These are phyloP conservation scores for Pilophorus perplexus DNA, from an alignment of 2,888 invertebrate species.

Conservation along the genomic window DNA sequence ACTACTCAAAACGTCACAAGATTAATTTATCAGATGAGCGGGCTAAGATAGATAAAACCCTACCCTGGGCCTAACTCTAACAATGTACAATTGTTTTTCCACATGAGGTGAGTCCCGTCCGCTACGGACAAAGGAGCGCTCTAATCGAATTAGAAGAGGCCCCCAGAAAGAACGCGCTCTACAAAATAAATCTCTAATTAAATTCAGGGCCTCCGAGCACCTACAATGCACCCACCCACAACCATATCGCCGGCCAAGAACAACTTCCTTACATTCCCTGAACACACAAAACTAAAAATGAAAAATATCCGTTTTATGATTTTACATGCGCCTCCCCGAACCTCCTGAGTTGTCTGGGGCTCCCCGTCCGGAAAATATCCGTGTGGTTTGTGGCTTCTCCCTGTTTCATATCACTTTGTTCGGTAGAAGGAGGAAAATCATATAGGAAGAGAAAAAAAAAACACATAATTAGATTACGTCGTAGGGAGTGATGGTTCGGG, in stretches of 20 bases:
- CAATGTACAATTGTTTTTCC: slow-evolving; percentile 43
- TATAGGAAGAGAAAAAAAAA: too few species aligned
- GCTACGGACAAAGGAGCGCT: slow-evolving; percentile 14
- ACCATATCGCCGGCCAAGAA: neutral
- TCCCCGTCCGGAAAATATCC: too few species aligned
- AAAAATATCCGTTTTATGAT: slow-evolving; percentile 31
- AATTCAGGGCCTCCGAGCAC: slow-evolving; percentile 40
- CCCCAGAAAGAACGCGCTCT: slow-evolving; percentile 22
- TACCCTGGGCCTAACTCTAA: slow-evolving; percentile 31
- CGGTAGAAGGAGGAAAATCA: too few species aligned
- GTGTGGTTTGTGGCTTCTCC: neutral
- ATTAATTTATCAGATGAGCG: slow-evolving; percentile 40
- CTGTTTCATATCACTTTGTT: too few species aligned
- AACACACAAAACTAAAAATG: slow-evolving; percentile 35
- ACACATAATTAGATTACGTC: slow-evolving; percentile 10
- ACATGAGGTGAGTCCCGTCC: slow-evolving; percentile 37
- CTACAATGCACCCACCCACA: slow-evolving; percentile 30
- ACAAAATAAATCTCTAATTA: slow-evolving; percentile 43
- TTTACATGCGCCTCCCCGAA: slow-evolving; percentile 2
- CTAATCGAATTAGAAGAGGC: slow-evolving; percentile 41
- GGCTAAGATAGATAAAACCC: slow-evolving; percentile 29
- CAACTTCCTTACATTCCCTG: slow-evolving; percentile 31
- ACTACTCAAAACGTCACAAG: slow-evolving; percentile 35
- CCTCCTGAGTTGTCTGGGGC: too few species aligned
- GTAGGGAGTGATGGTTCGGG: neutral